Evolutionary conservation across 2,888 invertebrate species (phyloP).

Genomic region (Lingula anatina): DNA sequence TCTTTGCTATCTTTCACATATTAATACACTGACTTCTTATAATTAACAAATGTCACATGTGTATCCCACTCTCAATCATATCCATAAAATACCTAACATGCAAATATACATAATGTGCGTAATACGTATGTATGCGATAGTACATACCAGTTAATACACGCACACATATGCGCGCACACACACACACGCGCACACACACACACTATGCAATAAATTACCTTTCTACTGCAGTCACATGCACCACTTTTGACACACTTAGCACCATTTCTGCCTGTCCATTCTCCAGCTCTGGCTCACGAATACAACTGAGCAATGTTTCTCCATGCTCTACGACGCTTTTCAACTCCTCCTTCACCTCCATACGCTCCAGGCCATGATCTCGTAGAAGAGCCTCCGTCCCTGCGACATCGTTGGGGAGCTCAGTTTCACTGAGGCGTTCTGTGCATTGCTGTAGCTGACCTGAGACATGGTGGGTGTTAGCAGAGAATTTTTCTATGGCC

Average conservation of each 20-base stretch:
- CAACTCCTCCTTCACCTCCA: constrained; percentile 67
- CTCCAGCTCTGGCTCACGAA: no score
- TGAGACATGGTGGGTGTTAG: constrained; percentile 84
- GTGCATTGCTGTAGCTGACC: constrained; percentile 81
- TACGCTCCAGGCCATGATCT: constrained; percentile 56
- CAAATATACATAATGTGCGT: no score
- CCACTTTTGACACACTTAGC: no score
- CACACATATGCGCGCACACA: constrained; percentile 9
- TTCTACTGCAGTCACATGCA: constrained; percentile 86
- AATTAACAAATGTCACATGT: no score
- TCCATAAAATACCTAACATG: no score
- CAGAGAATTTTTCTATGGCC: constrained; percentile 93
- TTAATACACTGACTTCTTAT: no score
- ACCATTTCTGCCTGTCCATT: constrained; percentile 10
- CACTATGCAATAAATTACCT: constrained; percentile 60
- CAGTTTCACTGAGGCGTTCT: constrained; percentile 79
- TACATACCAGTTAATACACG: constrained; percentile 5
- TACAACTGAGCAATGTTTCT: constrained; percentile 69
- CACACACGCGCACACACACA: neutral
- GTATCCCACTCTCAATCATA: no score
- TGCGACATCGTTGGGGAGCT: constrained; percentile 89
- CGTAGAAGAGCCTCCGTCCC: constrained; percentile 82
- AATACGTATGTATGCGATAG: no score
- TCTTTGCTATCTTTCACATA: no score
- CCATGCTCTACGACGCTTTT: constrained; percentile 83